phyloP scores from a whole-genome alignment of 1,140 invertebrate genomes.

The Drosophila sucinea region DNA sequence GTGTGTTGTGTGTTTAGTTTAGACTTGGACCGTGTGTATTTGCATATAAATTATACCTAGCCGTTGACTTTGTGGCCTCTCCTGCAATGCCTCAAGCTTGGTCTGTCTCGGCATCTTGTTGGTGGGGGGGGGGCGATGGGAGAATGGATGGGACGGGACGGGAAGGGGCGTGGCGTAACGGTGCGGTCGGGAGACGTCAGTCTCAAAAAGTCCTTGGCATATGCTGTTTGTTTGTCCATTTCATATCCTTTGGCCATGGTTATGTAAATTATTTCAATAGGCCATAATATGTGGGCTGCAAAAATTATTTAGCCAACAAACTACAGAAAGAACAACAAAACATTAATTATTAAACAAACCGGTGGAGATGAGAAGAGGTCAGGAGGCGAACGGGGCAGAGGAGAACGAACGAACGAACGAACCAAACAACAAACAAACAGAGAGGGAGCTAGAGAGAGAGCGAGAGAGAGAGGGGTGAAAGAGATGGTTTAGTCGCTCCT shows the following conservation, averaged over 20 bases:
- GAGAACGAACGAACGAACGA: neutral
- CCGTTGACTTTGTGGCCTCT: slow-evolving; percentile 78
- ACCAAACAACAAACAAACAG: slow-evolving; percentile 2
- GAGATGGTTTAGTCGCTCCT: slow-evolving; percentile 1
- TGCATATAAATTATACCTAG: slow-evolving; percentile 80
- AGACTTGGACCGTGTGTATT: slow-evolving; percentile 75
- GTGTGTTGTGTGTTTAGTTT: slow-evolving; percentile 48
- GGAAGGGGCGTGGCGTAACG: neutral
- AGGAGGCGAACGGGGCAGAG: neutral
- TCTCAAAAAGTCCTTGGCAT: slow-evolving; percentile 49
- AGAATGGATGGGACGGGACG: neutral
- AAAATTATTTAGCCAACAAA: slow-evolving; percentile 68
- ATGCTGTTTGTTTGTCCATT: slow-evolving; percentile 74
- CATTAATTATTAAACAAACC: slow-evolving; percentile 77
- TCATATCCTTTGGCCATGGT: slow-evolving; percentile 75
- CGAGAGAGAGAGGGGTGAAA: neutral
- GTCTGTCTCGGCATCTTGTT: slow-evolving; percentile 31
- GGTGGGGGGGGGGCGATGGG: neutral
- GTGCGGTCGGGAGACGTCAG: slow-evolving; percentile 1
- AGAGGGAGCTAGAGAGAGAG: neutral
- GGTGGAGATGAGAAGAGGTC: slow-evolving; percentile 4
- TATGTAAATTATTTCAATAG: slow-evolving; percentile 80
- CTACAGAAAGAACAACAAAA: slow-evolving; percentile 72
- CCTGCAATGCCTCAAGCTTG: slow-evolving; percentile 74
- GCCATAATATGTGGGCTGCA: slow-evolving; percentile 71